Evolutionary conservation across 1,140 invertebrate genomes (phyloP), one percentile per base, ranked within the genome.

Genomic region (Caenorhabditis remanei): DNA sequence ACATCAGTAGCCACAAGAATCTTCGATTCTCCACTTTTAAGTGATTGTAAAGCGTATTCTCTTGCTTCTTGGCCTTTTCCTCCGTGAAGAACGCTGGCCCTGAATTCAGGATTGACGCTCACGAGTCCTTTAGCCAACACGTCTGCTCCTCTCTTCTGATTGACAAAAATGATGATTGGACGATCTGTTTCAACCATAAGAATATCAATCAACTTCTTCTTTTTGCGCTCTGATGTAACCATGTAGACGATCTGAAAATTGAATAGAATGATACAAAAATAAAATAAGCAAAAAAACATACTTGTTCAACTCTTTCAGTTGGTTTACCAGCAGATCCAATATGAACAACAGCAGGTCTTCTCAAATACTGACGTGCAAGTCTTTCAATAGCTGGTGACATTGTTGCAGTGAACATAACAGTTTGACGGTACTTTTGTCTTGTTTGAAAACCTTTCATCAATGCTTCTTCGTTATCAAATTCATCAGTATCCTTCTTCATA

Each of bases 321-420:
- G 98, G 98, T 94, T 98, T 98, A 41, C 98, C 98, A 88, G 96
- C 95, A n/a, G 97, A 97, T 86, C 98, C 98, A 90, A 99, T 99
- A 92, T 99, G 99, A 0, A 99, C 98, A 7, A 98, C 96, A 13
- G 98, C 97, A 4, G 98, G 98, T 91, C 98, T 94, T 85, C 98
- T 94, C 9, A 99, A 93, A 94, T 99, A 99, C 48, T 96, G 97
- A 89, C 97, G 94, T 0, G 98, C 98, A 71, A 99, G 93, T 90
- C 98, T 94, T 94, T 99, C 98, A 4, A 99, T 97, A 9, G 97
- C 96, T 2, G 98, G 95, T 9, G 97, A 97, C 98, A 99, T 99
- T 90, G 98, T 99, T 21, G 98, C 98, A 61, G 98, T 99, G 93
- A 99, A 99, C 98, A 99, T 99, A 88, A 99, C 98, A 92, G 98